Conservation (phyloP, 2,113 vertebrate genomes). For the Misgurnus mizolepis region DNA sequence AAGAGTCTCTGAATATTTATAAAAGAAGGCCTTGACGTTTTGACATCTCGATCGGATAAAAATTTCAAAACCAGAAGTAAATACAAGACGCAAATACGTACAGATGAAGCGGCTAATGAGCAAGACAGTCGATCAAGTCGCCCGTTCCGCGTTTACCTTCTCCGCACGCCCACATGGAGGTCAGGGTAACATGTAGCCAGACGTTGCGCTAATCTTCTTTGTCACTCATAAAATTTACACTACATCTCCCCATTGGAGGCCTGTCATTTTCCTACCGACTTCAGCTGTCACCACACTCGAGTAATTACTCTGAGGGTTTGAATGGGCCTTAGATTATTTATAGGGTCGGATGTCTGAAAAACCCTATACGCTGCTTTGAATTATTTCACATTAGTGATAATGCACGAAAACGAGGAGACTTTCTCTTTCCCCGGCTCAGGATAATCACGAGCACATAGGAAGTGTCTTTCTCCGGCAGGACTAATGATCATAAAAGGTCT, state of each 20-base stretch:
- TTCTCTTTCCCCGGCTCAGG: conserved; percentile 28
- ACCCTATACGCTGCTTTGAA: conserved; percentile 61
- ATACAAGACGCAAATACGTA: neutral
- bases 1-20: conserved; percentile 6
- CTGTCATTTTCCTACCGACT: conserved; percentile 78
- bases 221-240: conserved; percentile 85
- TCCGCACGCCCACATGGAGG: conserved; percentile 62
- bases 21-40: neutral
- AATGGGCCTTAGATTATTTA: conserved; percentile 79
- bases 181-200: conserved; percentile 75
- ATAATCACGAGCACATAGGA: conserved; percentile 45
- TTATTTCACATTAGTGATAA: conserved; percentile 67
- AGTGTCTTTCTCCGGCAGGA: conserved; percentile 20
- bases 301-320: conserved; percentile 77
- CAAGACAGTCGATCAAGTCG: neutral
- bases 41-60: neutral
- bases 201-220: conserved; percentile 78
- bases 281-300: conserved; percentile 77
- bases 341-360: conserved; percentile 69
- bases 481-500: conserved; percentile 43
- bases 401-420: conserved; percentile 53
- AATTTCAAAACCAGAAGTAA: neutral
- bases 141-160: conserved; percentile 49
- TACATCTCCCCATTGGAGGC: conserved; percentile 78
- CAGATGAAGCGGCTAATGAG: neutral